A percentile compares a stretch with the other conserved stretches of the same genome.
Evolutionary conservation across 2,888 invertebrate genomes (phyloP).

Genomic region (Microctonus hyperodae): DNA sequence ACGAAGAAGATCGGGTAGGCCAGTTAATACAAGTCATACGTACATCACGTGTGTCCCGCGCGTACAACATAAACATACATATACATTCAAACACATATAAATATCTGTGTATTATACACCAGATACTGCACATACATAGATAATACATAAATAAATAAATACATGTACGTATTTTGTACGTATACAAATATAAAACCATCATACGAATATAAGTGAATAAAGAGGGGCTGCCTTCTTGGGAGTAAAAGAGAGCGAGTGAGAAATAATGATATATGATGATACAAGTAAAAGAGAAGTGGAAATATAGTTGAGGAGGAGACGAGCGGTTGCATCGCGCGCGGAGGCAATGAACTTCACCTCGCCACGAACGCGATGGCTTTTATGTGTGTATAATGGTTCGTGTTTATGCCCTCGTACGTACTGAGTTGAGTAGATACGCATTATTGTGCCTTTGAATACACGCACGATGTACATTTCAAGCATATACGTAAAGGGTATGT

Average conservation of each 20-base stretch:
- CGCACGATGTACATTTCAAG: slow-evolving; percentile 28
- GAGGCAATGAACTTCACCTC: slow-evolving; percentile 64
- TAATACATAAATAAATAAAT: too few species aligned
- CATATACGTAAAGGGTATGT: background rate
- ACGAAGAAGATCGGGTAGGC: background rate
- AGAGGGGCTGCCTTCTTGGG: slow-evolving; percentile 13
- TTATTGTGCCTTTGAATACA: slow-evolving; percentile 41
- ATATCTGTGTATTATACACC: slow-evolving; percentile 3
- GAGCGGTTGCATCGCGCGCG: slow-evolving; percentile 43
- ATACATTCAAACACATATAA: slow-evolving; percentile 10
- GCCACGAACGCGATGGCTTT: slow-evolving; percentile 53
- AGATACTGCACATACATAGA: background rate
- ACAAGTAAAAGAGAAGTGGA: slow-evolving; percentile 7
- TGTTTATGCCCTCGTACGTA: slow-evolving; percentile 53
- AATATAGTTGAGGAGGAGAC: slow-evolving; percentile 28
- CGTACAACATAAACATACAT: background rate
- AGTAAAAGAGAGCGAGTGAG: slow-evolving; percentile 12
- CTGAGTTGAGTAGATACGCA: slow-evolving; percentile 39
- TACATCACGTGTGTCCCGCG: background rate
- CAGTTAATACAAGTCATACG: background rate
- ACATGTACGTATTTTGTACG: background rate
- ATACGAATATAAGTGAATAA: slow-evolving; percentile 23
- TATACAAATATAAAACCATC: slow-evolving; percentile 3
- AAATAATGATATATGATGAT: background rate
- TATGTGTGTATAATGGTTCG: slow-evolving; percentile 60